Evolutionary conservation across 1,140 invertebrate species (phyloP).

Genomic region (Aphis gossypii): DNA sequence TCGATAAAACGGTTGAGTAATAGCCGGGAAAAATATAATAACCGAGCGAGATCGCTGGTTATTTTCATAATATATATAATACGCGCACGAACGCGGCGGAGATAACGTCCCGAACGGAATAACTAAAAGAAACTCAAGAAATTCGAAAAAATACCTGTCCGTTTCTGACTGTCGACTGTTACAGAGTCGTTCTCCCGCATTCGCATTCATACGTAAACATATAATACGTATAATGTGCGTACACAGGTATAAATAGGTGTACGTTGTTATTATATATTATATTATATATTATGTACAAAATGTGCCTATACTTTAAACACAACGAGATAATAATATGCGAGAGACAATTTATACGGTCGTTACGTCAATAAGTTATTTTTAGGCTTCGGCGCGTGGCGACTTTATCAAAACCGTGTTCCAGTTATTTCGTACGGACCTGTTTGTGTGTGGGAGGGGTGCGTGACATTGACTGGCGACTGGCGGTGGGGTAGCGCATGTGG

Average conservation of each 20-base stretch:
- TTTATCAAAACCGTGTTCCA: neutral
- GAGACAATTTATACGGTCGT: neutral
- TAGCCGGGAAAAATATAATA: neutral
- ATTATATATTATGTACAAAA: too few species aligned
- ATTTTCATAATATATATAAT: neutral
- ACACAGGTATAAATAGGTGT: neutral
- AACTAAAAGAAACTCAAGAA: neutral
- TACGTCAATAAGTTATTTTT: constrained; percentile 14
- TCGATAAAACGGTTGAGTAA: neutral
- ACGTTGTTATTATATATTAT: too few species aligned
- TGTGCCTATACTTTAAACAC: neutral
- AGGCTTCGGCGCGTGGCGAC: neutral
- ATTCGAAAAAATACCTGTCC: neutral
- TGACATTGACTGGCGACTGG: neutral
- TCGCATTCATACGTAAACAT: neutral
- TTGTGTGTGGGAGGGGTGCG: neutral
- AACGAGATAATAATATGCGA: neutral
- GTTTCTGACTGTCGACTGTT: too few species aligned
- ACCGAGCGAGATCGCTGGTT: neutral
- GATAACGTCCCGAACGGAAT: neutral
- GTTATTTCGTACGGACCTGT: neutral
- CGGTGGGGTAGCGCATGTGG: too few species aligned
- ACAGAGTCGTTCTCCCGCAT: neutral
- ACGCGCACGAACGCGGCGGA: neutral
- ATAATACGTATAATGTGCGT: neutral